Evolutionary conservation across 2,888 invertebrate genomes (phyloP).

Genomic region (Zaprionus obscuricornis): DNA sequence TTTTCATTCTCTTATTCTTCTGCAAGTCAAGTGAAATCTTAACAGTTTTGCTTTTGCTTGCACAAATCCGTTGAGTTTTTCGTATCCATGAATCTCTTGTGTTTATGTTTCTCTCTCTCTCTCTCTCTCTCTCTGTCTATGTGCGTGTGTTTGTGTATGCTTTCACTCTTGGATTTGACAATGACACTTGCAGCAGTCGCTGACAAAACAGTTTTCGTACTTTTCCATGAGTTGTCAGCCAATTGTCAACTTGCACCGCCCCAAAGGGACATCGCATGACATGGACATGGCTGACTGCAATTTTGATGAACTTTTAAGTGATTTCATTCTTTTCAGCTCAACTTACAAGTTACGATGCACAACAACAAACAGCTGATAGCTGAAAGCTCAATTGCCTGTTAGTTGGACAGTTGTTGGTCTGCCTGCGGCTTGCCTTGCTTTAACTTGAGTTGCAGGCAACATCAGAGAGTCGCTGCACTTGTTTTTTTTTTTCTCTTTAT

Average conservation of each 20-base stretch:
- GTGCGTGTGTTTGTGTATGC: not conserved
- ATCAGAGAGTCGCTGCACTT: no score
- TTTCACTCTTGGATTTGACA: conserved; percentile 11
- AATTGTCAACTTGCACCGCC: conserved; percentile 44
- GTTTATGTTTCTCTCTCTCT: no score
- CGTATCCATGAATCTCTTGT: conserved; percentile 1
- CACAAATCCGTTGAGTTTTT: not conserved
- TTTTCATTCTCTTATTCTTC: no score
- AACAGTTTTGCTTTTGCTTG: conserved; percentile 22
- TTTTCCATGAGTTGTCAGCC: conserved; percentile 37
- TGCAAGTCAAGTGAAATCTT: conserved; percentile 20
- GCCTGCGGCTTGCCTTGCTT: not conserved
- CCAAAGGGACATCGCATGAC: conserved; percentile 13
- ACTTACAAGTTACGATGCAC: conserved; percentile 9
- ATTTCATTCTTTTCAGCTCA: conserved; percentile 40
- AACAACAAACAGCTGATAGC: conserved; percentile 15
- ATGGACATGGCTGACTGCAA: conserved; percentile 43
- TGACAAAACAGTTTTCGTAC: conserved; percentile 27
- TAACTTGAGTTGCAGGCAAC: not conserved
- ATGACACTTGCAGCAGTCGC: conserved; percentile 29
- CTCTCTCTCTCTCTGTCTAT: no score
- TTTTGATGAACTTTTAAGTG: conserved; percentile 68
- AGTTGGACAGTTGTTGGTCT: no score
- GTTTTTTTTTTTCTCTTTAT: no score
- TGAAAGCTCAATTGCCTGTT: no score